Conservation (phyloP, 2,888 invertebrate genomes). For the Apamea crenata region DNA sequence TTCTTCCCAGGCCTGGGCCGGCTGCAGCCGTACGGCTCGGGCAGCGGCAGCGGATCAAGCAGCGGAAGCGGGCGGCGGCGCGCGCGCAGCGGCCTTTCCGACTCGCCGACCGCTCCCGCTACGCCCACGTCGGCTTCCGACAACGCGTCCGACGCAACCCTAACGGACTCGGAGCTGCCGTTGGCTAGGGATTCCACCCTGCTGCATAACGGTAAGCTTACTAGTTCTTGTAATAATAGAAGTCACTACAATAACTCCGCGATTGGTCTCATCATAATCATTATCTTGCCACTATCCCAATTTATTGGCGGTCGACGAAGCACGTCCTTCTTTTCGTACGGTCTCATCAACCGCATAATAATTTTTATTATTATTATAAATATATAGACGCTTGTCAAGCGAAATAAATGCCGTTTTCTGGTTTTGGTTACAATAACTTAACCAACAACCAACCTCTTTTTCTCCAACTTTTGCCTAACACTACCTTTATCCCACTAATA, state of each 20-base stretch:
- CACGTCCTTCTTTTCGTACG: not conserved
- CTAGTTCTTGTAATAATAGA: too few relatives aligned
- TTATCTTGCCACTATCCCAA: not conserved
- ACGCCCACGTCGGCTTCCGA: constrained; percentile 93
- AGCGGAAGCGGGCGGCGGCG: constrained; percentile 91
- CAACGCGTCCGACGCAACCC: constrained; percentile 96
- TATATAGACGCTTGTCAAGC: too few relatives aligned
- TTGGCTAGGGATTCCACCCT: constrained; percentile 95
- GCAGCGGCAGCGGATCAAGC: constrained; percentile 93
- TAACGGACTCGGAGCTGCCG: constrained; percentile 95
- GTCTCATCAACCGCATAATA: not conserved
- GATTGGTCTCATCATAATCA: not conserved
- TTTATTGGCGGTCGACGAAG: too few relatives aligned
- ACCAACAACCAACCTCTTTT: not conserved
- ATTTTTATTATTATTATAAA: too few relatives aligned
- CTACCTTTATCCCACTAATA: not conserved
- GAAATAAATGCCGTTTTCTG: not conserved
- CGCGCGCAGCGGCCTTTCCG: constrained; percentile 92
- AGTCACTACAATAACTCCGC: not conserved
- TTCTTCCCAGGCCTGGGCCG: constrained; percentile 93
- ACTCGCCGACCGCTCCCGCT: constrained; percentile 92
- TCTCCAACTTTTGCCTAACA: not conserved
- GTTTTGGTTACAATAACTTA: not conserved
- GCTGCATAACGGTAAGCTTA: constrained; percentile 94
- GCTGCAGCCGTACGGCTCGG: constrained; percentile 95